A percentile compares a stretch with the other conserved stretches of the same genome.
phyloP scores from a whole-genome alignment of 2,888 invertebrate species.

The Amphimallon solstitiale region DNA sequence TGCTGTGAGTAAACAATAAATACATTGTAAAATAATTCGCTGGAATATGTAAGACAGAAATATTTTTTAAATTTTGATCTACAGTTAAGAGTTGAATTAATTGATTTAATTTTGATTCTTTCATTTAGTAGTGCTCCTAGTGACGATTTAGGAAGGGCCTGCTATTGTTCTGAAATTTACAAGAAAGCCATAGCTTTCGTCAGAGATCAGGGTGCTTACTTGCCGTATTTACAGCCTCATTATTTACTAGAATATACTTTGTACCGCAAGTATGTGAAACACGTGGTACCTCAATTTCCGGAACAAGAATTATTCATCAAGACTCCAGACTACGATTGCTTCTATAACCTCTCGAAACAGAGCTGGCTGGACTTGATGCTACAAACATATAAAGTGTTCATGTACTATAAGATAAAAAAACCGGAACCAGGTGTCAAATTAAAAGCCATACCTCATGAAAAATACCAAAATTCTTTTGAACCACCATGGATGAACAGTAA shows the following conservation, averaged over 20 bases:
- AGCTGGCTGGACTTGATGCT: constrained; percentile 1
- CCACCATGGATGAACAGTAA: background rate
- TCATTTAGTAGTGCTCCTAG: background rate
- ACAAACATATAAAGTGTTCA: background rate
- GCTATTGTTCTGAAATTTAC: constrained; percentile 43
- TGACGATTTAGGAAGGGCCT: background rate
- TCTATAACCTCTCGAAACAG: background rate
- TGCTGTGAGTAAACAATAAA: too few relatives aligned
- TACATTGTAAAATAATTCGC: too few relatives aligned
- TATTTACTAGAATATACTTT: background rate
- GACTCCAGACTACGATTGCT: background rate
- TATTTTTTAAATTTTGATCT: too few relatives aligned
- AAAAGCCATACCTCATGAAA: background rate
- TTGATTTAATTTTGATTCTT: background rate
- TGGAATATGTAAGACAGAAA: too few relatives aligned
- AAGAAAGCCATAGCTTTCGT: background rate
- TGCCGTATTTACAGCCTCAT: background rate
- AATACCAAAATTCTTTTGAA: background rate
- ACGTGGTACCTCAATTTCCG: background rate
- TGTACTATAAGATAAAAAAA: background rate
- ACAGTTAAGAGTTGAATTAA: too few relatives aligned
- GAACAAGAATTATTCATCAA: background rate
- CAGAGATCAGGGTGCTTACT: background rate
- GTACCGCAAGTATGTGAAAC: background rate
- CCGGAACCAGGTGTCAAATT: background rate